Base-by-base conservation (phyloP, 53 echinoderm and acorn worm species). In the Echinometra lucunter region DNA sequence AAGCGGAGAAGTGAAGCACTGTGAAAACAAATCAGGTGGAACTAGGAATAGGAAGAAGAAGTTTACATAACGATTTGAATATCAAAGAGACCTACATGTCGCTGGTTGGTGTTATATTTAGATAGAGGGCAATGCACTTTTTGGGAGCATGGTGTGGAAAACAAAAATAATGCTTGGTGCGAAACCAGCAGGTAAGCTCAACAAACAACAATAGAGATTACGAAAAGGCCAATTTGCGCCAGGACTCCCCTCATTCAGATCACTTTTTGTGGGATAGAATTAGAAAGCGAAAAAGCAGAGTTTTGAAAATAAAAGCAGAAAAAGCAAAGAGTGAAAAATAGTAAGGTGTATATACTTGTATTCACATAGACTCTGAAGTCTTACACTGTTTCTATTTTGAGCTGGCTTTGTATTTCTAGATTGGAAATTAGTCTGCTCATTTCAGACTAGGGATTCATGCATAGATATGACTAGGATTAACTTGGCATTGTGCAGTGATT, bases 41-140 rank as follows among this genome's bases (percentile, higher is more conserved):
- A 7, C 47, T 0, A 16, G 34, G 58, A 58, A 58, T 13, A 90
- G 7, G 57, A 56, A 63, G 63, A 58, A 27, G 58, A 89, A 58
- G 28, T 72, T 16, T 32, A 72, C 72, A 32, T 72, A 3, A 30
- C 6, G 38, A 78, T 42, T 78, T 42, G 6, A 38, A 78, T 78
- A 44, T 78, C 78, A 78, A 78, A 38, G 78, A 30, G 21, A 42
- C 19, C 40, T 21, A 2, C n/a, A n/a, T n/a, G n/a, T n/a, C n/a
- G 21, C 38, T 19, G 6, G 27, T 30, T 49, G 49, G 85, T 85
- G 85, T 49, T 85, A 85, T 85, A 49, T 28, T 42, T 47, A 85
- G 11, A 85, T 49, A 53, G 44, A 44, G 85, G 85, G 85, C 85
- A 85, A 4, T 85, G 85, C 85, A 85, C 85, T 85, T 85, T 47